Evolutionary conservation across 1,140 invertebrate genomes (phyloP).

Genomic region (Pachypsylla venusta): DNA sequence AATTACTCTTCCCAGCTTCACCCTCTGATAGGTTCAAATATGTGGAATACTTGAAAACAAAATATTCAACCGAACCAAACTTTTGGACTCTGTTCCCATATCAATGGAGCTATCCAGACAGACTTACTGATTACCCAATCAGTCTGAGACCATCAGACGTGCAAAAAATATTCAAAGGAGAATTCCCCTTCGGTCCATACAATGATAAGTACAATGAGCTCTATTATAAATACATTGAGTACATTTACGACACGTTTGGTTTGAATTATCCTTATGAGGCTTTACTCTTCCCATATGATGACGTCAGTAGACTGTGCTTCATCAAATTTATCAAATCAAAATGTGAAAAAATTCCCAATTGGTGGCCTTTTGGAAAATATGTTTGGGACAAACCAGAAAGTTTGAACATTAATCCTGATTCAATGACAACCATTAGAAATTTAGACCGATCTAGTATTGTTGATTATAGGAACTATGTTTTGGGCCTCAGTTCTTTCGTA

Average conservation of each 20-base stretch:
- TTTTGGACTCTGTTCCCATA: constrained; percentile 4
- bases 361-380: neutral
- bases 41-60: neutral
- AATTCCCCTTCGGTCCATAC: neutral
- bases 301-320: neutral
- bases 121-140: neutral
- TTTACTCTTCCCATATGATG: neutral
- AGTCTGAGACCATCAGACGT: neutral
- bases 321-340: neutral
- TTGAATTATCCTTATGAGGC: neutral
- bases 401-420: neutral
- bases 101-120: neutral
- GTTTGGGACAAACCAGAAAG: neutral
- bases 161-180: neutral
- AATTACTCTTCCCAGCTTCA: neutral
- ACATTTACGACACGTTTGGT: neutral
- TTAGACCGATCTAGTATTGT: neutral
- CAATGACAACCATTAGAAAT: neutral
- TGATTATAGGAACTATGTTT: neutral
- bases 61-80: neutral
- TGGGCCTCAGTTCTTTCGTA: neutral
- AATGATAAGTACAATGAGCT: neutral
- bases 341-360: neutral
- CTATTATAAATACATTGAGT: constrained; percentile 4
- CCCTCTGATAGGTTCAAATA: neutral